phyloP scores from a whole-genome alignment of 2,797 vertebrate genomes.

The Neosalanx taihuensis region DNA sequence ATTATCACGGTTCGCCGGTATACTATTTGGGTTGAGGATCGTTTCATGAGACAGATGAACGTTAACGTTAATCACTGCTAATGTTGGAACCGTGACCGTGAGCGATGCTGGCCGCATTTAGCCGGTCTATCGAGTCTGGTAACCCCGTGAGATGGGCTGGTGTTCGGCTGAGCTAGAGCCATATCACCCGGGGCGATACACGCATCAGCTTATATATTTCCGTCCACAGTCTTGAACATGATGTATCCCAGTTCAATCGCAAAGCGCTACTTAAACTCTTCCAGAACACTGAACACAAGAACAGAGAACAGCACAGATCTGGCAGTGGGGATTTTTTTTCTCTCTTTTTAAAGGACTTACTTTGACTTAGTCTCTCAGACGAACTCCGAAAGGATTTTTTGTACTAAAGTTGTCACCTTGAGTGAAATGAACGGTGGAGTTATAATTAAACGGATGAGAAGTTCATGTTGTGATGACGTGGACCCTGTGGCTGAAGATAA shows the following conservation, averaged over 20 bases:
- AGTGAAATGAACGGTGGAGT: no score
- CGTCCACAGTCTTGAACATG: not conserved
- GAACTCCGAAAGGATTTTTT: no score
- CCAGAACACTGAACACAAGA: constrained; percentile 37
- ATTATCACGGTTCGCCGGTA: no score
- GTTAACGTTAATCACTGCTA: constrained; percentile 20
- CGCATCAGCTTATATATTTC: not conserved
- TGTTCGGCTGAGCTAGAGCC: not conserved
- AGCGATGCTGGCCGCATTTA: not conserved
- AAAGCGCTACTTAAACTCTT: constrained; percentile 54
- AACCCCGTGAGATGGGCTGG: constrained; percentile 1
- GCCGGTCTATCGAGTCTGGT: not conserved
- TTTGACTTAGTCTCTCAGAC: not conserved
- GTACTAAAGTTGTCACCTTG: no score
- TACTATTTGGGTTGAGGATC: not conserved
- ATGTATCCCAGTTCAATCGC: constrained; percentile 18
- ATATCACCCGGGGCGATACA: not conserved
- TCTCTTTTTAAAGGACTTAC: not conserved
- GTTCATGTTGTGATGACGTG: not conserved
- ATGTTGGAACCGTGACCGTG: not conserved
- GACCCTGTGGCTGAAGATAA: not conserved
- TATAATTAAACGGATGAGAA: not conserved
- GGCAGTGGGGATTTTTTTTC: no score
- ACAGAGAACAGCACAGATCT: not conserved
- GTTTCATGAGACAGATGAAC: not conserved